These are phyloP conservation scores for Cochlearius cochlearius DNA, from an alignment of 2,113 vertebrate genomes.

Conservation along the genomic window DNA sequence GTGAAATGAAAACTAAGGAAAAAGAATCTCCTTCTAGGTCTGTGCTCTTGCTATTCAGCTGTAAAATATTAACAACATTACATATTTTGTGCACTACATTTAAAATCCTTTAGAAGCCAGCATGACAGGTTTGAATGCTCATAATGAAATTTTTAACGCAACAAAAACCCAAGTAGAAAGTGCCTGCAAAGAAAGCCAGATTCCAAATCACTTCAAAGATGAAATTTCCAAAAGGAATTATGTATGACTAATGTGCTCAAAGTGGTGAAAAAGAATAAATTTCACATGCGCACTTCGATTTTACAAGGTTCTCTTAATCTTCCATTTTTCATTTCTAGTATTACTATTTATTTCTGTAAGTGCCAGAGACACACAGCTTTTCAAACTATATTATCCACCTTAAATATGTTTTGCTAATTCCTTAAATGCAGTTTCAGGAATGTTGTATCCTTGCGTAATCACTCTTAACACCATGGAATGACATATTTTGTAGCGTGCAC, in stretches of 20 bases:
- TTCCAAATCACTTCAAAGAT: slow-evolving; percentile 7
- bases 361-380: neutral
- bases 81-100: neutral
- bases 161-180: neutral
- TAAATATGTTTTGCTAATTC: neutral
- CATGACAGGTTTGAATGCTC: neutral
- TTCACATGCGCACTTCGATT: neutral
- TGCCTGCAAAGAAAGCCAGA: neutral
- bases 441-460: neutral
- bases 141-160: neutral
- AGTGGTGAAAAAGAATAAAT: neutral
- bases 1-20: neutral
- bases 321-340: neutral
- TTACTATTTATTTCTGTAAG: neutral
- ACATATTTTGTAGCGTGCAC: neutral
- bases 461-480: neutral
- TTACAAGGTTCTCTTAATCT: neutral
- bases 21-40: neutral
- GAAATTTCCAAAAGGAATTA: slow-evolving; percentile 18
- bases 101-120: slow-evolving; percentile 6
- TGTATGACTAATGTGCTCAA: neutral
- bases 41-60: neutral
- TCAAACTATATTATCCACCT: neutral
- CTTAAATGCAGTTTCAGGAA: neutral
- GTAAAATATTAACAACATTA: neutral